Evolutionary conservation across 2,113 vertebrate species (phyloP), one percentile per base, ranked within the genome.

Genomic region (Dasypus novemcinctus): DNA sequence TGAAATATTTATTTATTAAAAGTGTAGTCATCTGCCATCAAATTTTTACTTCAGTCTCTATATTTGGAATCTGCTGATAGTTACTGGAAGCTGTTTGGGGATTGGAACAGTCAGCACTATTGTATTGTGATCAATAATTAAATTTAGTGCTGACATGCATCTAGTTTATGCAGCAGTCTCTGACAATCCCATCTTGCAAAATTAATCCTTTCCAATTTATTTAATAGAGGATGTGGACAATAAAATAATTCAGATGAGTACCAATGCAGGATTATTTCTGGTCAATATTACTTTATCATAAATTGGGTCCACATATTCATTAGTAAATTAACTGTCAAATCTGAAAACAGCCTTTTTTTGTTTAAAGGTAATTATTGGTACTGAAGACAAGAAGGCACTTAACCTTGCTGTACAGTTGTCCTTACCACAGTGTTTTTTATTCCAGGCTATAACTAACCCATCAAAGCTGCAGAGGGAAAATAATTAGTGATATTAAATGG

Each of bases 61-160:
- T 98, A 98, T 99, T 98, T 98, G 98, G 98, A 99, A 99, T 99
- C 88, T 98, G 99, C 99, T 99, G 98, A 99, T 99, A 98, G 98
- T 98, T 99, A 98, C 98, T 98, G 98, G 98, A 99, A 98, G 98
- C 98, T 98, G 98, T 98, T 98, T 98, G 91, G 97, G 98, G 98
- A 98, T 98, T 98, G 98, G 97, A 98, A 98, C 98, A 98, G 98
- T 99, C 99, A 99, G 99, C 99, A 99, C 98, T 99, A 99, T 99
- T 98, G 99, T 99, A 99, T 99, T 99, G 98, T 98, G 98, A 99
- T 99, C 99, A 98, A 99, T 99, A 99, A 98, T 99, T 99, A 98
- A 98, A 98, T 98, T 99, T 99, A 99, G 98, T 99, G 99, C 99
- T 99, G 99, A 99, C 99, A 99, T 97, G 98, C 98, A 98, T 98